phyloP scores from a whole-genome alignment of 2,888 invertebrate species.

The Pristionchus maxplancki region DNA sequence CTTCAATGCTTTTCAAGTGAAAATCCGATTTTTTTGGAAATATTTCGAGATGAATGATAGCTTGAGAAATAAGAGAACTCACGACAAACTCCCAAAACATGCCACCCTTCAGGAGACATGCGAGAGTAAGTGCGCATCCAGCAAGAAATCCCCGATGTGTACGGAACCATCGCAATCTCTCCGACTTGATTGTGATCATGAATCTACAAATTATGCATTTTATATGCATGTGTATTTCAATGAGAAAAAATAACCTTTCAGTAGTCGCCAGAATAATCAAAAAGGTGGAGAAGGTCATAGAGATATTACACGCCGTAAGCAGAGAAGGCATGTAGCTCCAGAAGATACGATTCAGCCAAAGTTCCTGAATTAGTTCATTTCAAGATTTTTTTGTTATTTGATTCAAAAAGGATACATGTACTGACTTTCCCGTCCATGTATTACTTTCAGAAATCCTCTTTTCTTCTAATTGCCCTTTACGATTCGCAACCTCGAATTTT shows the following conservation, averaged over 20 bases:
- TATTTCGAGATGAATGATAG: not conserved
- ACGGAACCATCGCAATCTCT: slow-evolving; percentile 52
- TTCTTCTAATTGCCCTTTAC: slow-evolving; percentile 2
- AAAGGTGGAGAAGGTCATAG: slow-evolving; percentile 74
- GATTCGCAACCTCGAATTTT: not conserved
- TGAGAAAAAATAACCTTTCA: slow-evolving; percentile 60
- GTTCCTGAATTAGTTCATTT: slow-evolving; percentile 56
- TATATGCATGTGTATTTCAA: not conserved
- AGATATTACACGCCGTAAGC: slow-evolving; percentile 71
- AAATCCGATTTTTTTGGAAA: not conserved
- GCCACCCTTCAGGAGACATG: slow-evolving; percentile 68
- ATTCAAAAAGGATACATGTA: no score
- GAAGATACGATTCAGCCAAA: slow-evolving; percentile 71
- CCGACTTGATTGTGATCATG: slow-evolving; percentile 63
- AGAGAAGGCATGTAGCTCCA: slow-evolving; percentile 72
- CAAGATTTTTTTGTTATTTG: not conserved
- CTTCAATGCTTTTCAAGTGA: not conserved
- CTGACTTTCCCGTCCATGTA: no score
- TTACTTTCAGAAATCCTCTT: not conserved
- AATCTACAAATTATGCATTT: slow-evolving; percentile 32
- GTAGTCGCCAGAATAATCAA: slow-evolving; percentile 75
- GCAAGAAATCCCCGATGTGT: slow-evolving; percentile 63
- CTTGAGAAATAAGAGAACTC: not conserved
- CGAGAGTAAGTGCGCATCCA: slow-evolving; percentile 65
- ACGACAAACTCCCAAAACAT: slow-evolving; percentile 71